These are phyloP conservation scores for Leptosomus discolor DNA, from an alignment of 2,113 vertebrate species.

Conservation along the genomic window DNA sequence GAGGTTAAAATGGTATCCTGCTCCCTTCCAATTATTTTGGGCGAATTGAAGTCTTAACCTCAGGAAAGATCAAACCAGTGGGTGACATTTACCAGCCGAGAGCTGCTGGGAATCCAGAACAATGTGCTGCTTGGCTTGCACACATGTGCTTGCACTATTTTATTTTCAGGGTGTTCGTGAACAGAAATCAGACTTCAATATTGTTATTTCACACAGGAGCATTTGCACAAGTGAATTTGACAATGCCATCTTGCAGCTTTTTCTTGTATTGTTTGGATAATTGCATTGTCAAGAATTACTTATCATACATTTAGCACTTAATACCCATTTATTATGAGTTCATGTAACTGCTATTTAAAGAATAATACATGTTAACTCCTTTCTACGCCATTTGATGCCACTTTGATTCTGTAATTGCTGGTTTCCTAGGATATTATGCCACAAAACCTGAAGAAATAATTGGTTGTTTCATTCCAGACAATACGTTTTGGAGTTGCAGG, in stretches of 20 bases:
- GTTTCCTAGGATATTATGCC: conserved; percentile 85
- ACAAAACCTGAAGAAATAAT: conserved; percentile 84
- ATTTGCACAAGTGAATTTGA: conserved; percentile 51
- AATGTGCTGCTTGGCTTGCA: background rate
- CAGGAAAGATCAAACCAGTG: background rate
- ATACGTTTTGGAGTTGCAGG: conserved; percentile 71
- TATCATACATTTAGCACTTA: conserved; percentile 81
- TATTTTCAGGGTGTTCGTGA: background rate
- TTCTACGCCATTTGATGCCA: conserved; percentile 74
- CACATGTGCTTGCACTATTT: background rate
- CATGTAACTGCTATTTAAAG: conserved; percentile 84
- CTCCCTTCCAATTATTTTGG: background rate
- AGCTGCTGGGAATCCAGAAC: background rate
- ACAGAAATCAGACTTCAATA: background rate
- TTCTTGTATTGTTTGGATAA: conserved; percentile 77
- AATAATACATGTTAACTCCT: conserved; percentile 76
- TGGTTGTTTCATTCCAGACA: conserved; percentile 80
- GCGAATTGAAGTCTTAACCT: background rate
- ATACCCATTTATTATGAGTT: conserved; percentile 83
- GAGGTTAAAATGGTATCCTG: background rate
- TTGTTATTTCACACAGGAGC: background rate
- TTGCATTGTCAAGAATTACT: conserved; percentile 82
- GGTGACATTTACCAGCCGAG: background rate
- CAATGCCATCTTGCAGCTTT: conserved; percentile 64
- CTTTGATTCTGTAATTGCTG: conserved; percentile 81